Evolutionary conservation across 1,140 invertebrate genomes (phyloP).

Genomic region (Papilio aristodemus): DNA sequence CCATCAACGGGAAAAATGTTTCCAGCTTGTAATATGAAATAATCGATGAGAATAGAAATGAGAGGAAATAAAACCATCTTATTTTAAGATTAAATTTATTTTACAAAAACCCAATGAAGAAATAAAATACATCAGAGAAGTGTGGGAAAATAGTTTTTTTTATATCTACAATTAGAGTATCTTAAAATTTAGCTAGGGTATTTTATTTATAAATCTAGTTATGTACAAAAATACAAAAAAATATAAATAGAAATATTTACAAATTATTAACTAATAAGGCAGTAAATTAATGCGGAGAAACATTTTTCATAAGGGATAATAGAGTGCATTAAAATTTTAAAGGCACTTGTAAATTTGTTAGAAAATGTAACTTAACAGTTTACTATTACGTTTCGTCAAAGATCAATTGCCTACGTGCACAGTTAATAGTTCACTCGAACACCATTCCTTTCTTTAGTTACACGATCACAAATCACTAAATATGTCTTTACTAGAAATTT

Average conservation of each 20-base stretch:
- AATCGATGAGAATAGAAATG: too few relatives aligned
- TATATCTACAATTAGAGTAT: slow-evolving; percentile 47
- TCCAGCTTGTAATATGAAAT: background rate
- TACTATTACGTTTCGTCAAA: slow-evolving; percentile 18
- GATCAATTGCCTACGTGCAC: background rate
- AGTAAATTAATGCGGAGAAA: slow-evolving; percentile 39
- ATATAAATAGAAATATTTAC: slow-evolving; percentile 66
- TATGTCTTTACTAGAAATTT: slow-evolving; percentile 36
- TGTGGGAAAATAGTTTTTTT: background rate
- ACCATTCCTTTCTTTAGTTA: slow-evolving; percentile 2
- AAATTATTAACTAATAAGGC: slow-evolving; percentile 48
- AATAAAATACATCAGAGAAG: slow-evolving; percentile 55
- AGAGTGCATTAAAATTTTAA: slow-evolving; percentile 5
- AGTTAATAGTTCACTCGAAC: slow-evolving; percentile 4
- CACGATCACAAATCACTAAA: slow-evolving; percentile 8
- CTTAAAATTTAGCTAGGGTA: slow-evolving; percentile 27
- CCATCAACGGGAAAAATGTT: too few relatives aligned
- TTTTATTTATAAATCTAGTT: slow-evolving; percentile 32
- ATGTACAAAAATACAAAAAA: slow-evolving; percentile 45
- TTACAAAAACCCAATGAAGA: slow-evolving; percentile 55
- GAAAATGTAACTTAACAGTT: slow-evolving; percentile 30
- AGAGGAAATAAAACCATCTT: slow-evolving; percentile 8
- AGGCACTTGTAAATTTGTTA: slow-evolving; percentile 6
- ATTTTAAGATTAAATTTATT: slow-evolving; percentile 36
- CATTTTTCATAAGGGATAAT: background rate